A percentile compares a stretch with the other conserved stretches of the same genome.
These are phyloP conservation scores for Apeira syringaria DNA, from an alignment of 2,888 invertebrate species.

Conservation along the genomic window DNA sequence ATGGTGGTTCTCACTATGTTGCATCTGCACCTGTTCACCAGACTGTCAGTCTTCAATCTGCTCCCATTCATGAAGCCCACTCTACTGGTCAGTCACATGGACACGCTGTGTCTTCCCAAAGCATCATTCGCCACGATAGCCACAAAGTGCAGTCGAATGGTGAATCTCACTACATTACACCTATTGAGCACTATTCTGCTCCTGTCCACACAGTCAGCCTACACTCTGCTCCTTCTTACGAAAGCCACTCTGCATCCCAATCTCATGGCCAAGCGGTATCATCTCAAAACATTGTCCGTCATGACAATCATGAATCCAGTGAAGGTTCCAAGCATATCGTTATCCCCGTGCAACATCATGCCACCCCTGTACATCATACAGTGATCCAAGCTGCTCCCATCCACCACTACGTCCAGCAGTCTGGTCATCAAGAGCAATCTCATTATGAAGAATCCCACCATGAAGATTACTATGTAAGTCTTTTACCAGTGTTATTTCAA, in stretches of 20 bases:
- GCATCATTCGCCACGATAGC: background rate
- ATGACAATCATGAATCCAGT: constrained; percentile 30
- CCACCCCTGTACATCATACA: constrained; percentile 40
- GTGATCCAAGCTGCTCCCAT: constrained; percentile 39
- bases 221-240: background rate
- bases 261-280: constrained; percentile 30
- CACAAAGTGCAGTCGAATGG: background rate
- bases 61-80: background rate
- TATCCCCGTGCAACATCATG: constrained; percentile 33
- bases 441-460: constrained; percentile 34
- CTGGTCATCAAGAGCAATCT: constrained; percentile 20
- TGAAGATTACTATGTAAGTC: constrained; percentile 54
- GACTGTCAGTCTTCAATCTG: too few species aligned
- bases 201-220: background rate
- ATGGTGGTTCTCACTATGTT: constrained; percentile 15
- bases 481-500: background rate
- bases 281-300: constrained; percentile 37
- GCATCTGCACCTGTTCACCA: too few species aligned
- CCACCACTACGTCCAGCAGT: constrained; percentile 27
- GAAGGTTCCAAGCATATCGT: constrained; percentile 33
- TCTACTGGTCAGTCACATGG: background rate
- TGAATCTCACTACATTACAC: background rate
- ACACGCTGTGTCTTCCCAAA: background rate
- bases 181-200: background rate
- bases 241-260: background rate